Conservation (phyloP, 2,113 vertebrate species). For the Clarias magur region DNA sequence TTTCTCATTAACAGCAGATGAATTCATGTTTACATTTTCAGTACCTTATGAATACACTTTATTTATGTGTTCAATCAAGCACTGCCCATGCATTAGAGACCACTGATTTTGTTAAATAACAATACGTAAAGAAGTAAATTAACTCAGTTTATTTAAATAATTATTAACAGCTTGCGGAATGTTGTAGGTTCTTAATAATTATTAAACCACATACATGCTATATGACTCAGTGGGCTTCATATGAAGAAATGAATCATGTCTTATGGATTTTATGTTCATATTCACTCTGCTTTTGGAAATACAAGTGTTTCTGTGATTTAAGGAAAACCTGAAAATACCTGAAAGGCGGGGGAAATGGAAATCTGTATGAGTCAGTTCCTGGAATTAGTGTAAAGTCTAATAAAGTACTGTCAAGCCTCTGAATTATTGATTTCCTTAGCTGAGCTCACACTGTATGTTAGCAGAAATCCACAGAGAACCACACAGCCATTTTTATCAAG, state of each 20-base stretch:
- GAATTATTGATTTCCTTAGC: not conserved
- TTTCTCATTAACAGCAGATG: not conserved
- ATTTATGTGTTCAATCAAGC: not conserved
- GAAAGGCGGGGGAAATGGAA: not conserved
- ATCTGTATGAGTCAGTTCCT: not conserved
- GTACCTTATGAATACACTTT: not conserved
- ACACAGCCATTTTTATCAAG: not conserved
- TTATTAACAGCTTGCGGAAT: not conserved
- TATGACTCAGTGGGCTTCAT: not conserved
- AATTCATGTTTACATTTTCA: not conserved
- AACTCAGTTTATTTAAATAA: not conserved
- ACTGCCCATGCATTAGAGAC: not conserved
- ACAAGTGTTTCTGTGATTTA: not conserved
- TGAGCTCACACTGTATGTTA: not conserved
- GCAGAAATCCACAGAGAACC: not conserved
- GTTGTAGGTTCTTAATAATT: not conserved
- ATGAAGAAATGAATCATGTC: not conserved
- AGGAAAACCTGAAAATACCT: not conserved
- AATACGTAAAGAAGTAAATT: not conserved
- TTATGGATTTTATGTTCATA: not conserved
- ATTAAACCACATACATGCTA: not conserved
- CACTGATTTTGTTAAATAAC: not conserved
- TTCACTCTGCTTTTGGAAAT: not conserved
- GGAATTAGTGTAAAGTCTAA: not conserved
- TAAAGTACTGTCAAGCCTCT: not conserved